Evolutionary conservation across 2,888 invertebrate genomes (phyloP), one percentile per base, ranked within the genome.

Genomic region (Acleris sparsana): DNA sequence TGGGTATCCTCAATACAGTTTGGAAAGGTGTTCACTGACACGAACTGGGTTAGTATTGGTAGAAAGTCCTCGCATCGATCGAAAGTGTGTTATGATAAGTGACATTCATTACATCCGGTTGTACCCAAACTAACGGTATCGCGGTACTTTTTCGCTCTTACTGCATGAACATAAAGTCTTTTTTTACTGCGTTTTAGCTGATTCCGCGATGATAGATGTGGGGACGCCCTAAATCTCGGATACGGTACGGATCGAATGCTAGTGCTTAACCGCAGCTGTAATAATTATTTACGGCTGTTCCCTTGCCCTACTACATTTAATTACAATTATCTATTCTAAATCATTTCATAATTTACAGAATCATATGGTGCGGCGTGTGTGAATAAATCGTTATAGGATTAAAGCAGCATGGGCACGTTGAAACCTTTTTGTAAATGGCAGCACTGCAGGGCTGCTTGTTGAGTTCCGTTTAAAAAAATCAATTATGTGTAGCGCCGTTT

Each of bases 61-160:
- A 62, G 66, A 66, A 66, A 66, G 66, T 66, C 66, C 61, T 52
- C 52, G 17, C 55, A 61, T 57, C 29, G 58, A 59, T 57, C 52
- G 61, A 66, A 66, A 66, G 65, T 62, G 58, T 48, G 25, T n/a
- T 52, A 61, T 57, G 57, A 48, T 53, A 60, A 61, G 57, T 62
- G 66, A 62, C 56, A 61, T 56, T 56, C 33, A 46, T 57, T 53
- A 60, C 49, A 61, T 65, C 65, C 65, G 60, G 61, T 55, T 57
- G 44, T 20, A 51, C 60, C 56, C n/a, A 60, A 60, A 65, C 55
- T n/a, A 56, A 51, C 60, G 44, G 49, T 56, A 49, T 49, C 17
- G 43, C 52, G 48, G 48, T 52, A 22, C 44, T 25, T 57, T 39
- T 56, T 22, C 44, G 9, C 33, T 33, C 9, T 9, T 33, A 33